A percentile compares a stretch with the other conserved stretches of the same genome.
These are phyloP conservation scores for Craniophora ligustri DNA, from an alignment of 2,888 invertebrate species.

Conservation along the genomic window DNA sequence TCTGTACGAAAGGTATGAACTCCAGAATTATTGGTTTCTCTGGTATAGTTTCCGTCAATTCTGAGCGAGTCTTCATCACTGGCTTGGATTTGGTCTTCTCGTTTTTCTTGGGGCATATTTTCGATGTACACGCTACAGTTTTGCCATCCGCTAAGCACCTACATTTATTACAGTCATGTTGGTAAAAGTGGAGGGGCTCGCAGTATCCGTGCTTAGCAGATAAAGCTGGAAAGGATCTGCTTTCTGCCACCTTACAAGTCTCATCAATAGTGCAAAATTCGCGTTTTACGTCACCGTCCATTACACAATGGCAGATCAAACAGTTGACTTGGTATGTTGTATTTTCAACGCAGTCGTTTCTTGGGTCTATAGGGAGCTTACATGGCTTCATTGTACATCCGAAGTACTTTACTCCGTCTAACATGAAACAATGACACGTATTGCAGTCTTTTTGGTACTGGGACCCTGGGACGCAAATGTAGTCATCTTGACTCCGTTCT, in stretches of 20 bases:
- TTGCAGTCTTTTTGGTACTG: conserved; percentile 73
- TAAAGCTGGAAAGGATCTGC: conserved; percentile 27
- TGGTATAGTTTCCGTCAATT: background rate
- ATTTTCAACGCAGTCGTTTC: conserved; percentile 63
- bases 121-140: conserved; percentile 65
- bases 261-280: conserved; percentile 64
- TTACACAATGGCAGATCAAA: conserved; percentile 67
- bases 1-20: conserved; percentile 68
- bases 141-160: conserved; percentile 71
- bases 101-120: conserved; percentile 47
- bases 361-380: background rate
- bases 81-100: background rate
- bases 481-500: conserved; percentile 43
- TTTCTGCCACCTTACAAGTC: conserved; percentile 40
- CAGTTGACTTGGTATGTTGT: conserved; percentile 68
- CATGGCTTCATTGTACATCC: conserved; percentile 78
- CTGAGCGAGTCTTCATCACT: background rate
- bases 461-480: conserved; percentile 67
- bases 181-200: conserved; percentile 70
- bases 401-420: conserved; percentile 66
- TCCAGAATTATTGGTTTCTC: conserved; percentile 59
- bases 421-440: conserved; percentile 68
- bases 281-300: conserved; percentile 47
- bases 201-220: conserved; percentile 71
- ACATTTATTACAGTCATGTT: conserved; percentile 72